These are phyloP conservation scores for Coregonus suidteri DNA, from an alignment of 2,797 vertebrate species.

Conservation along the genomic window DNA sequence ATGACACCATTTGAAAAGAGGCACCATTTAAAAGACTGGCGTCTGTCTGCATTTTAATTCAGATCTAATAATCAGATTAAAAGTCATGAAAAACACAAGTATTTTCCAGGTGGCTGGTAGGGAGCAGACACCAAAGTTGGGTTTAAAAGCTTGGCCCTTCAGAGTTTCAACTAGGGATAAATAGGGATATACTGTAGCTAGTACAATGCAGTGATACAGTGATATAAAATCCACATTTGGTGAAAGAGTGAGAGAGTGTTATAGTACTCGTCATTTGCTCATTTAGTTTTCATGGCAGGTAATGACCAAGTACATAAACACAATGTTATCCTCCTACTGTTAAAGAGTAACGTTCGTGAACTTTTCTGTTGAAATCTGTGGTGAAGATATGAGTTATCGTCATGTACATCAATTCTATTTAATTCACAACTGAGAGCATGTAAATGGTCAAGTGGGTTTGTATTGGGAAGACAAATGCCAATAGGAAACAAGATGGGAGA, in stretches of 20 bases:
- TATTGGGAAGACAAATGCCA: constrained; percentile 59
- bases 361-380: neutral
- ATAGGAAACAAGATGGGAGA: constrained; percentile 17
- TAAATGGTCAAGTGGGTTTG: constrained; percentile 73
- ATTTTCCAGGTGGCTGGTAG: neutral
- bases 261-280: neutral
- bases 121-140: neutral
- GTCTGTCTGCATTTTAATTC: constrained; percentile 76
- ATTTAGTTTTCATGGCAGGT: neutral
- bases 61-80: constrained; percentile 63
- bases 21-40: constrained; percentile 26
- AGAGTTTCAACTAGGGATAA: neutral
- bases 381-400: neutral
- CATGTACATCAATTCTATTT: neutral
- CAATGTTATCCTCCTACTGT: neutral
- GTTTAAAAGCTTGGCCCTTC: neutral
- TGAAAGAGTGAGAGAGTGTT: neutral
- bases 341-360: neutral
- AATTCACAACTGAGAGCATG: constrained; percentile 34
- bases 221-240: neutral
- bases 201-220: neutral
- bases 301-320: constrained; percentile 8
- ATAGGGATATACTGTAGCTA: neutral
- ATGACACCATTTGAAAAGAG: constrained; percentile 67
- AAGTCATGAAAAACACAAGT: neutral